A percentile compares a stretch with the other conserved stretches of the same genome.
Conservation (phyloP, 2,888 invertebrate species). For the Pemphredon lugubris region DNA sequence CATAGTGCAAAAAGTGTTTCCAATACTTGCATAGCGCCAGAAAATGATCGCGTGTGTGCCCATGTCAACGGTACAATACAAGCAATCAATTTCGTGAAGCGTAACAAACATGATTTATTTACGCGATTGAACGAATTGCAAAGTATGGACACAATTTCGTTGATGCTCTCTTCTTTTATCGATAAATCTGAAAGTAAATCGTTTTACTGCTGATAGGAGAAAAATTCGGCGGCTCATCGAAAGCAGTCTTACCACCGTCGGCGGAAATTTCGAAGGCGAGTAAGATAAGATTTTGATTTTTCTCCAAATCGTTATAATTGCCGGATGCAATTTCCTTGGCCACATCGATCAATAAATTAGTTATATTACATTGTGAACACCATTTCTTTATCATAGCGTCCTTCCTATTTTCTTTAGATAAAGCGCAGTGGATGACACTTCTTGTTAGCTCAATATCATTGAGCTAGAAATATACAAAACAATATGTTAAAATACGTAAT, state of each 20-base stretch:
- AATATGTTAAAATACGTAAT: constrained; percentile 11
- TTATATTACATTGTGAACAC: constrained; percentile 80
- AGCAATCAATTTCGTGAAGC: constrained; percentile 63
- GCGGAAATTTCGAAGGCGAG: constrained; percentile 71
- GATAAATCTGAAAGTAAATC: constrained; percentile 79
- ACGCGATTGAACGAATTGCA: constrained; percentile 72
- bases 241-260: constrained; percentile 78
- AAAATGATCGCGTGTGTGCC: constrained; percentile 59
- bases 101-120: constrained; percentile 45
- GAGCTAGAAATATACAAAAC: constrained; percentile 58
- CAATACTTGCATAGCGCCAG: constrained; percentile 65
- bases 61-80: constrained; percentile 66
- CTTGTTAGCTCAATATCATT: constrained; percentile 63
- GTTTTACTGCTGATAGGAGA: neutral
- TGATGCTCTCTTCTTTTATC: constrained; percentile 79
- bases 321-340: constrained; percentile 64
- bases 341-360: constrained; percentile 80
- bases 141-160: constrained; percentile 79
- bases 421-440: constrained; percentile 69
- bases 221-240: constrained; percentile 2
- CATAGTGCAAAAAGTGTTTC: constrained; percentile 70
- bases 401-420: constrained; percentile 81
- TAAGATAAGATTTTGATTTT: constrained; percentile 67
- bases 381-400: constrained; percentile 81
- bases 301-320: constrained; percentile 51